Evolutionary conservation across 2,113 vertebrate species (phyloP).

Genomic region (Anas platyrhynchos): DNA sequence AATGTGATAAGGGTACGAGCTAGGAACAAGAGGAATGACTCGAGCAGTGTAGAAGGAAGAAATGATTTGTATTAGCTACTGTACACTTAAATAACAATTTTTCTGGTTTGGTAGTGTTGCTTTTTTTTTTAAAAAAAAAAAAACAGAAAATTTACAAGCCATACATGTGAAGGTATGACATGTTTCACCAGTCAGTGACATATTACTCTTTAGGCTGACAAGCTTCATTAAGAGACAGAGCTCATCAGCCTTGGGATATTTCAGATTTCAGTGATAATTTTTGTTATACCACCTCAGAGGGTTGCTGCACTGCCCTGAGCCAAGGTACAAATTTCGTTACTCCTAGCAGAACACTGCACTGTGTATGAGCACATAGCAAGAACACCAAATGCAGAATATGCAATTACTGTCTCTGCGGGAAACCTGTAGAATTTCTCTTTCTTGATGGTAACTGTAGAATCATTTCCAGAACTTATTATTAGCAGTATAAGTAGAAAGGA

Average conservation of each 20-base stretch:
- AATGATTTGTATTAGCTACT: not conserved
- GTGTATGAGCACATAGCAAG: not conserved
- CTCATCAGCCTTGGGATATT: not conserved
- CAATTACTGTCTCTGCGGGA: not conserved
- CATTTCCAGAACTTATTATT: not conserved
- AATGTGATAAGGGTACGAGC: not conserved
- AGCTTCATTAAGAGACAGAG: not conserved
- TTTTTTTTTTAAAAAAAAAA: not conserved
- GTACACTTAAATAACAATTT: not conserved
- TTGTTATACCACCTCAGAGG: not conserved
- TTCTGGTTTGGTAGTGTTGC: not conserved
- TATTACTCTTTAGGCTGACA: not conserved
- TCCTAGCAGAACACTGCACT: not conserved
- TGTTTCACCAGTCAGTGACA: not conserved
- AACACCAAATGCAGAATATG: not conserved
- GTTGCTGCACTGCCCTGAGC: not conserved
- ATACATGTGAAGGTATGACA: not conserved
- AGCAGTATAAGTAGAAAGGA: not conserved
- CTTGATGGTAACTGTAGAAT: not conserved
- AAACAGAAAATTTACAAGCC: not conserved
- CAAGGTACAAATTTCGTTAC: not conserved
- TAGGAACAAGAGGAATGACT: not conserved
- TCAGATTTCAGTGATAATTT: no score
- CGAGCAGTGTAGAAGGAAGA: not conserved
- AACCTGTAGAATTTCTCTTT: not conserved